phyloP scores from a whole-genome alignment of 64 coral and sea anemone genomes.

The Stichodactyla mertensii region DNA sequence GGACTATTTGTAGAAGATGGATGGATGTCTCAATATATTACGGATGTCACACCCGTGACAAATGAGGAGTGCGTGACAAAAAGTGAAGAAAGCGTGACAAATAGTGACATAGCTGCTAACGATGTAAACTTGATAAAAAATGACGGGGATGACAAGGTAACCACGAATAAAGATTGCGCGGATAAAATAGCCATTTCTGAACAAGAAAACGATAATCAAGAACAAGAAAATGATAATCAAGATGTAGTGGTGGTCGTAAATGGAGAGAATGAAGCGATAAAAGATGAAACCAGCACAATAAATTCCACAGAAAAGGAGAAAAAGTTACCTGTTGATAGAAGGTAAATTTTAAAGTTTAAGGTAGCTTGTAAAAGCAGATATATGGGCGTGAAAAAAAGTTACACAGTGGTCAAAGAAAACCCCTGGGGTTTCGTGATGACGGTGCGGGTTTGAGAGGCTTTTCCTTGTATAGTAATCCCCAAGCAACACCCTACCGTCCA shows the following conservation, averaged over 20 bases:
- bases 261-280: not conserved
- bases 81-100: not conserved
- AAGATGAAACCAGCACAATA: not conserved
- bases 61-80: not conserved
- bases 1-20: slow-evolving; percentile 81
- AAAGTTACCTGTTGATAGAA: not conserved
- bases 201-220: not conserved
- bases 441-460: no score
- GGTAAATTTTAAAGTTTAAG: not conserved
- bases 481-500: no score
- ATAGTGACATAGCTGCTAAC: not conserved
- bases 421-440: no score
- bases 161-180: not conserved
- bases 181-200: not conserved
- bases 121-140: not conserved
- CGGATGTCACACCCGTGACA: not conserved
- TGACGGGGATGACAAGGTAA: not conserved
- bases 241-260: not conserved
- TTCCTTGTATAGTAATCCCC: no score
- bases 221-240: not conserved
- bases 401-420: no score
- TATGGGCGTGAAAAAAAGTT: no score
- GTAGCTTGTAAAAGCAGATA: no score
- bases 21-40: slow-evolving; percentile 37
- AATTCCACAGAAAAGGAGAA: not conserved